Evolutionary conservation across 2,113 vertebrate genomes (phyloP), one percentile per base, ranked within the genome.

Genomic region (Balaeniceps rex): DNA sequence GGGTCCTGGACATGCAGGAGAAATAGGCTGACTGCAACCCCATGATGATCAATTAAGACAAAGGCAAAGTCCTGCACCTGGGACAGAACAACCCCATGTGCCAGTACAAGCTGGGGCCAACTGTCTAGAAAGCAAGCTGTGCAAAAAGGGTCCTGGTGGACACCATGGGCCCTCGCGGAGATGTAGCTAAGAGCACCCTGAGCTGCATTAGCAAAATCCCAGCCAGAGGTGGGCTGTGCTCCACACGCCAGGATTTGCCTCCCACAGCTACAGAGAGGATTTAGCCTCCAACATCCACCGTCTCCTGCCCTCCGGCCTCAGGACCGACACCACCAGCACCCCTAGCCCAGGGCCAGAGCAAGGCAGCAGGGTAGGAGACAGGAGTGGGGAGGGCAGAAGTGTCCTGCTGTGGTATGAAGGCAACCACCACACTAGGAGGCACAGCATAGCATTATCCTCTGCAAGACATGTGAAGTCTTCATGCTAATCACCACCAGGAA

Each of bases 351-450:
- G 26, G 38, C 7, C 36, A 61, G 14, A 52, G 55, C 38, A 70
- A 61, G 33, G 38, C 55, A 63, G 28, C 0, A 0, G 4, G 19
- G 14, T 34, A 19, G 26, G 47, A 47, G 55, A 19, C 0, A 0
- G 34, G 57, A 79, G 14, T 3, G 9, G 36, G 19, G 29, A 76
- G 12, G 33, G 54, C 34, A 46, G 34, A 54, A 76, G 38, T 11
- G 34, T 60, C 36, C 36, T 60, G 29, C 38, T 29, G 34, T n/a
- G 28, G 24, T 51, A 15, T 16, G 13, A 52, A 80, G 44, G 44
- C 42, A 52, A 79, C 36, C 6, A 6, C 28, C 28, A 31, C 33
- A 24, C 19, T 34, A 25, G 19, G 16, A 52, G 5, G 19, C 28
- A 60, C 29, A 49, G 36, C 44, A n/a, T 4, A 36, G 40, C 2